These are phyloP conservation scores for Cremastinae sp. DNA, from an alignment of 2,888 invertebrate genomes.

Conservation along the genomic window DNA sequence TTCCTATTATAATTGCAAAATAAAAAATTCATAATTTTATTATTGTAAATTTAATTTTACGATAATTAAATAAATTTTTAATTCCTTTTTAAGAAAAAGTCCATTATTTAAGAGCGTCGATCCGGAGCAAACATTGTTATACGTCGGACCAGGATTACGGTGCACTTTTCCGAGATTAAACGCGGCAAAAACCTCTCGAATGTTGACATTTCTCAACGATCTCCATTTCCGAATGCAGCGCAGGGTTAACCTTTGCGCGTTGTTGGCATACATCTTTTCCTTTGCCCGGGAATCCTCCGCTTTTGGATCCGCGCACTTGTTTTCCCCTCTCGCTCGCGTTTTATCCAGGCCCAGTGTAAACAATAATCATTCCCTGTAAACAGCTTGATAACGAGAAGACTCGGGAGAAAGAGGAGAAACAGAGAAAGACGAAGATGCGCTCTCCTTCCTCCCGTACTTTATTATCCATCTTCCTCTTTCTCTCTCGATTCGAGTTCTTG, in stretches of 20 bases:
- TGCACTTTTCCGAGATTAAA: slow-evolving; percentile 5
- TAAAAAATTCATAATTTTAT: no score
- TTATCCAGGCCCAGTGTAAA: slow-evolving; percentile 65
- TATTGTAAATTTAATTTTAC: no score
- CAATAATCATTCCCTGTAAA: slow-evolving; percentile 72
- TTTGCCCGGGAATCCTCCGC: slow-evolving; percentile 52
- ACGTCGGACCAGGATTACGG: neutral
- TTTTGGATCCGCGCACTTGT: slow-evolving; percentile 32
- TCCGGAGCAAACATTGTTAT: neutral
- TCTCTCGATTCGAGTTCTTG: slow-evolving; percentile 49
- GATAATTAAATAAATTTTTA: no score
- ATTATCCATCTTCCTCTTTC: slow-evolving; percentile 45
- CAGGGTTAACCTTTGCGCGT: slow-evolving; percentile 21
- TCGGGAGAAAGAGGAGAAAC: slow-evolving; percentile 43
- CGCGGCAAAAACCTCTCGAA: neutral
- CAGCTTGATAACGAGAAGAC: slow-evolving; percentile 70
- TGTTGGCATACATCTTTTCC: slow-evolving; percentile 21
- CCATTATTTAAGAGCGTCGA: no score
- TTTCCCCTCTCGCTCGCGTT: slow-evolving; percentile 38
- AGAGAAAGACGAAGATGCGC: neutral
- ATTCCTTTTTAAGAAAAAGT: no score
- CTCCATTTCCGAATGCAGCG: slow-evolving; percentile 5
- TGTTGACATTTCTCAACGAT: slow-evolving; percentile 35
- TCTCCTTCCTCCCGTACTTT: slow-evolving; percentile 33
- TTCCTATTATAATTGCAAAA: no score